A percentile compares a stretch with the other conserved stretches of the same genome.
Evolutionary conservation across 2,888 invertebrate species (phyloP).

Genomic region (Argyresthia goedartella): DNA sequence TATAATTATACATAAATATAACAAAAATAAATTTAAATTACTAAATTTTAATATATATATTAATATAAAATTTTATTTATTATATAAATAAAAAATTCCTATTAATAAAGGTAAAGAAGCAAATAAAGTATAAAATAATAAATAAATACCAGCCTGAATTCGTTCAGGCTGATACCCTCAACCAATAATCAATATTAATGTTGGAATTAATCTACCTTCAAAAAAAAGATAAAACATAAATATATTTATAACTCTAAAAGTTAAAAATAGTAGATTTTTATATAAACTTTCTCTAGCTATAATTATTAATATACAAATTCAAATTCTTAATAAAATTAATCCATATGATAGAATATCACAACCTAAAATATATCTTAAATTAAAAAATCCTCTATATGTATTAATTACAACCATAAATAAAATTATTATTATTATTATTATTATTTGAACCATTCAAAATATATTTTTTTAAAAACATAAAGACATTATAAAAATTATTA

Average conservation of each 20-base stretch:
- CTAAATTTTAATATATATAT: conserved; percentile 62
- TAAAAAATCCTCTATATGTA: conserved; percentile 36
- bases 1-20: conserved; percentile 68
- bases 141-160: conserved; percentile 74
- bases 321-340: conserved; percentile 70
- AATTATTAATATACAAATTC: conserved; percentile 72
- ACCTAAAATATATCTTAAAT: conserved; percentile 53
- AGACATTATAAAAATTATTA: conserved; percentile 59
- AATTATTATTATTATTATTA: conserved; percentile 61
- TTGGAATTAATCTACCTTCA: conserved; percentile 77
- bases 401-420: conserved; percentile 50
- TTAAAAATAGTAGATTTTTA: conserved; percentile 58
- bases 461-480: conserved; percentile 59
- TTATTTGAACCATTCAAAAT: conserved; percentile 67
- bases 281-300: conserved; percentile 65
- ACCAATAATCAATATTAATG: conserved; percentile 75
- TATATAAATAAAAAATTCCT: conserved; percentile 66
- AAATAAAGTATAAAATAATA: conserved; percentile 79
- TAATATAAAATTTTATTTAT: conserved; percentile 51
- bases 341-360: conserved; percentile 67
- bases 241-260: conserved; percentile 71
- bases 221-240: conserved; percentile 80
- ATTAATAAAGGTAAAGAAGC: conserved; percentile 75
- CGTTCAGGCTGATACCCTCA: conserved; percentile 80
- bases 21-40: conserved; percentile 45